These are phyloP conservation scores for Metopolophium dirhodum DNA, from an alignment of 1,140 invertebrate species.

Conservation along the genomic window DNA sequence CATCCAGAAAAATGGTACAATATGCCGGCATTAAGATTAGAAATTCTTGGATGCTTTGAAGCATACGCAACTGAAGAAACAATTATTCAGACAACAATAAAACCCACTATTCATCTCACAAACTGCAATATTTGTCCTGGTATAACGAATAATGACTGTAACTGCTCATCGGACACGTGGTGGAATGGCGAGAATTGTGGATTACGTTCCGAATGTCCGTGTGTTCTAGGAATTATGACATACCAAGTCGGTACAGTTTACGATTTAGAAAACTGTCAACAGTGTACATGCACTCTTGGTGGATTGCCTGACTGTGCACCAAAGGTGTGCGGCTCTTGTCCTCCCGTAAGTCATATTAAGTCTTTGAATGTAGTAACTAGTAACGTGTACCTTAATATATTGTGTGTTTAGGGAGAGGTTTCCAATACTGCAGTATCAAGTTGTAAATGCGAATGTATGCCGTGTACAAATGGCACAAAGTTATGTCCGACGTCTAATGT, in stretches of 20 bases:
- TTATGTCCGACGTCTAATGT: conserved; percentile 77
- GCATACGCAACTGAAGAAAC: conserved; percentile 68
- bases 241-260: conserved; percentile 73
- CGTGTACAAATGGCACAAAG: conserved; percentile 70
- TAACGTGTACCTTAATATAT: neutral
- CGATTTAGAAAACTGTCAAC: conserved; percentile 74
- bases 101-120: conserved; percentile 63
- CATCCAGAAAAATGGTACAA: conserved; percentile 79
- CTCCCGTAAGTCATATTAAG: conserved; percentile 62
- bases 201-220: conserved; percentile 74
- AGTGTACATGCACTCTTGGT: conserved; percentile 78
- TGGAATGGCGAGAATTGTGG: conserved; percentile 80
- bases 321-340: conserved; percentile 73
- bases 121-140: conserved; percentile 60
- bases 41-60: conserved; percentile 78
- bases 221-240: conserved; percentile 72
- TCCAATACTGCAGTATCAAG: conserved; percentile 59
- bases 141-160: neutral
- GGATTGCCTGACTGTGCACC: conserved; percentile 72
- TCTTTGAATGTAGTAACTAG: neutral
- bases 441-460: conserved; percentile 78
- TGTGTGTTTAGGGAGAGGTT: conserved; percentile 25
- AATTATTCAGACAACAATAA: conserved; percentile 56
- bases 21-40: conserved; percentile 74
- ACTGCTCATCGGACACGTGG: conserved; percentile 61